Conservation (phyloP, 2,888 invertebrate species). For the Ametastegia equiseti region DNA sequence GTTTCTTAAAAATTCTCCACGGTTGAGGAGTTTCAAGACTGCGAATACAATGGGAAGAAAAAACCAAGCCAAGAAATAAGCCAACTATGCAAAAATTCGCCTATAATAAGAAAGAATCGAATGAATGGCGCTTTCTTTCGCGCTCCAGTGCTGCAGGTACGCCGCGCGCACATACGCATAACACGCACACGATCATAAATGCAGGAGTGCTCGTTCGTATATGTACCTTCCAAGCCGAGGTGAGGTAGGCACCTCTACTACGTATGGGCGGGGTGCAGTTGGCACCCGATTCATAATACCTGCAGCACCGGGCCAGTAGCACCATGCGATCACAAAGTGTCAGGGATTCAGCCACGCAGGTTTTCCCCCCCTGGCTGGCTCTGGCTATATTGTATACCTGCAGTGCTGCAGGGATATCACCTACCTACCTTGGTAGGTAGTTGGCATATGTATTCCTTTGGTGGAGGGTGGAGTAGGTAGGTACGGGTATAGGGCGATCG, state of each 20-base stretch:
- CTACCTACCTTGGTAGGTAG: slow-evolving; percentile 5
- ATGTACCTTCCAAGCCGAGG: not conserved
- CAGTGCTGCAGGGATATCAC: slow-evolving; percentile 13
- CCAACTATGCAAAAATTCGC: slow-evolving; percentile 12
- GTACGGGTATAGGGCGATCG: slow-evolving; percentile 34
- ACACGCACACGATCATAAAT: not conserved
- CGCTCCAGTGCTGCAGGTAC: slow-evolving; percentile 21
- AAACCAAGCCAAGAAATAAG: not conserved
- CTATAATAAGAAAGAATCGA: slow-evolving; percentile 11
- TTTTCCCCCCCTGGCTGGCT: not conserved
- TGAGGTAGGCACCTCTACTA: slow-evolving; percentile 22
- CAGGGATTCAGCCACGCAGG: slow-evolving; percentile 27
- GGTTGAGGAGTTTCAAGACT: not conserved
- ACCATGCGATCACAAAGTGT: slow-evolving; percentile 45
- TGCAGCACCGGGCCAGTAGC: slow-evolving; percentile 41
- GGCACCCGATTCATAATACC: slow-evolving; percentile 47
- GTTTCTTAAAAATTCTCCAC: not conserved
- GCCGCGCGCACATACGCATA: not conserved
- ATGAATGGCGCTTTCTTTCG: slow-evolving; percentile 40
- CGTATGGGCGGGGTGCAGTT: slow-evolving; percentile 44
- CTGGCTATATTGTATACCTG: slow-evolving; percentile 15
- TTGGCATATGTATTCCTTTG: not conserved
- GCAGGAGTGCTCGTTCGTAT: not conserved
- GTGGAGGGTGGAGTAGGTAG: slow-evolving; percentile 28
- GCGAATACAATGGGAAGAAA: not conserved